phyloP scores from a whole-genome alignment of 2,888 invertebrate genomes.

The Mylabris sibirica region DNA sequence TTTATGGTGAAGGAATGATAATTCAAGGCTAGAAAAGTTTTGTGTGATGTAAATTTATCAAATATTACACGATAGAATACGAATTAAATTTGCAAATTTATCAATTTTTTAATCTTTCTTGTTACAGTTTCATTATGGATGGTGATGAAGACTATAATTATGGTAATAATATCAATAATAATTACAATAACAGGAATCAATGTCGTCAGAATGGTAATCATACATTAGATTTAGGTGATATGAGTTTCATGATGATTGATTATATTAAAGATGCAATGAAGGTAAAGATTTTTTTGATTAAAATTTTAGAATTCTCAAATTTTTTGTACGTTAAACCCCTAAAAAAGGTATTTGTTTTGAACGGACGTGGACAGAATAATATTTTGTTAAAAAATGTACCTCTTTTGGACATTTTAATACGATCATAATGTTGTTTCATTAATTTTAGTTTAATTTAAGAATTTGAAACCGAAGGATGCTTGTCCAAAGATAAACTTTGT shows the following conservation, averaged over 20 bases:
- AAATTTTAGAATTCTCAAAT: too few relatives aligned
- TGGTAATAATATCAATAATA: slow-evolving; percentile 29
- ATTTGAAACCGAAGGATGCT: too few relatives aligned
- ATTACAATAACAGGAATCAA: slow-evolving; percentile 39
- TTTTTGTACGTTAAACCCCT: too few relatives aligned
- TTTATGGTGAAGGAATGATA: neutral
- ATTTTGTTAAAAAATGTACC: too few relatives aligned
- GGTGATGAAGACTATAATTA: slow-evolving; percentile 53
- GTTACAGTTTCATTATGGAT: slow-evolving; percentile 50
- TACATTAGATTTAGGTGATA: slow-evolving; percentile 72
- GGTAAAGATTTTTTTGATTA: too few relatives aligned
- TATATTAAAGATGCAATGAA: slow-evolving; percentile 88
- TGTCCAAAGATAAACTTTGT: too few relatives aligned
- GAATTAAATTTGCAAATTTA: neutral
- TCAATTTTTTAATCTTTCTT: neutral
- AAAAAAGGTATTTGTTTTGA: too few relatives aligned
- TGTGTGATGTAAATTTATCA: neutral
- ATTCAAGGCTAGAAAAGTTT: neutral
- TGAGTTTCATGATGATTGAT: slow-evolving; percentile 84
- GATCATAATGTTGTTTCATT: too few relatives aligned
- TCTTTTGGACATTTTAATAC: too few relatives aligned
- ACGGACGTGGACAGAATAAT: too few relatives aligned
- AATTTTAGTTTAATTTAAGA: too few relatives aligned
- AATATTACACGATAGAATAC: neutral
- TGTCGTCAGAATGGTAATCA: slow-evolving; percentile 41